A percentile compares a stretch with the other conserved stretches of the same genome.
Conservation (phyloP, 2,888 invertebrate species). For the Clusia tigrina region DNA sequence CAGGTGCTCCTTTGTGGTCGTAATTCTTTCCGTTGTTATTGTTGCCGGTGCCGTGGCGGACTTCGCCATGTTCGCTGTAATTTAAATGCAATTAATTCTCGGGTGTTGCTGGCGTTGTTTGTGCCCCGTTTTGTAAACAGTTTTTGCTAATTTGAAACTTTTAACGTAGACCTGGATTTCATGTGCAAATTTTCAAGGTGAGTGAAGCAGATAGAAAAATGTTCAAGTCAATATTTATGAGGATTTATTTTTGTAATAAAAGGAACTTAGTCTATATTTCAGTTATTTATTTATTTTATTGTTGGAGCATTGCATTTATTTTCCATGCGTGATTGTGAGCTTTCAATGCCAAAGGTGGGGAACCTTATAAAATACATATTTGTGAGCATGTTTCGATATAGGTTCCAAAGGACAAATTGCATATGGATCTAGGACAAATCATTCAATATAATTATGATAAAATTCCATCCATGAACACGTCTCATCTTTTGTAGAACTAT, state of each 20-base stretch:
- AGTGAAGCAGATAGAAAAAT: neutral
- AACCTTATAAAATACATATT: no score
- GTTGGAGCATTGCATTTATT: no score
- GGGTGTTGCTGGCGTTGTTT: neutral
- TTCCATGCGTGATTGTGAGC: no score
- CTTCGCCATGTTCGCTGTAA: neutral
- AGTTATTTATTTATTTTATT: no score
- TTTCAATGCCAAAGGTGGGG: no score
- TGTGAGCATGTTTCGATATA: no score
- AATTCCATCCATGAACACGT: no score
- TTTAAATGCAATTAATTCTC: slow-evolving; percentile 4
- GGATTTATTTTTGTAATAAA: neutral
- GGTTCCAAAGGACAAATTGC: no score
- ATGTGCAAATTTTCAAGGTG: neutral
- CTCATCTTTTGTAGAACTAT: no score
- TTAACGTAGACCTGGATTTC: neutral
- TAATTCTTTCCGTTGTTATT: neutral
- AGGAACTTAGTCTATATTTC: no score
- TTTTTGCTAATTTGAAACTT: neutral
- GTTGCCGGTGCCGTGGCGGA: neutral
- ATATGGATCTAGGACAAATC: no score
- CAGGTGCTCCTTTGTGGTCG: neutral
- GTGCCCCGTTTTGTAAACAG: neutral
- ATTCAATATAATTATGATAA: no score
- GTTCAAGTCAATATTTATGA: neutral